These are phyloP conservation scores for Sturmia bella DNA, from an alignment of 2,888 invertebrate genomes.

Conservation along the genomic window DNA sequence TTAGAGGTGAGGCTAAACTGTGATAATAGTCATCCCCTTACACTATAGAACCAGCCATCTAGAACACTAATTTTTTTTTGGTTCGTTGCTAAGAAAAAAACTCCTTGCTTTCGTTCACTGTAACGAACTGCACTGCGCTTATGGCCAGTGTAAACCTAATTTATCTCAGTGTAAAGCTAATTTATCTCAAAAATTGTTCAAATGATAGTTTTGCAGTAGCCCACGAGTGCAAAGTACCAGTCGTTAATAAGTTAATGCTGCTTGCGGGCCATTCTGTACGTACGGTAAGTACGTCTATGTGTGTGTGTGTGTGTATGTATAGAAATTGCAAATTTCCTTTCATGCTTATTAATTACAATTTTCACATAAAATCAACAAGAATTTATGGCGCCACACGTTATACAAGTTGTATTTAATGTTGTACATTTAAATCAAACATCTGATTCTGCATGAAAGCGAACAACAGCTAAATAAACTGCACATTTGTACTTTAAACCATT, in stretches of 20 bases:
- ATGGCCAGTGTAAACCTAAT: no score
- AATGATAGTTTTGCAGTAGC: no score
- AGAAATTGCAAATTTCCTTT: conserved; percentile 62
- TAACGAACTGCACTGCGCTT: no score
- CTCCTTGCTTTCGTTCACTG: no score
- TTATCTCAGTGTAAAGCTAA: no score
- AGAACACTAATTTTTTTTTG: no score
- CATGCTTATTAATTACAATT: conserved; percentile 66
- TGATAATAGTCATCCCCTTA: no score
- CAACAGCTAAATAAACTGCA: conserved; percentile 28
- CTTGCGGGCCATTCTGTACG: neutral
- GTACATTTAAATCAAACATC: conserved; percentile 69
- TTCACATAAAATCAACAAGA: conserved; percentile 65
- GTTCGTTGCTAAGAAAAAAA: no score
- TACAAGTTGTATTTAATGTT: conserved; percentile 65
- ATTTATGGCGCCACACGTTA: conserved; percentile 71
- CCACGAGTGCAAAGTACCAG: neutral
- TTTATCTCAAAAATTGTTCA: no score
- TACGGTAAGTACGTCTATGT: conserved; percentile 2
- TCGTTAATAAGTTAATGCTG: neutral
- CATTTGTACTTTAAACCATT: conserved; percentile 26
- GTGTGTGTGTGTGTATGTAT: neutral
- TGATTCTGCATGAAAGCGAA: conserved; percentile 63
- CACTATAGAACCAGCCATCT: no score
- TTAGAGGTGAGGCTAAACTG: no score